Percentiles rank a stretch among this genome's conserved stretches.
Evolutionary conservation across 1,140 invertebrate genomes (phyloP).

Genomic region (Rhynchophorus ferrugineus): DNA sequence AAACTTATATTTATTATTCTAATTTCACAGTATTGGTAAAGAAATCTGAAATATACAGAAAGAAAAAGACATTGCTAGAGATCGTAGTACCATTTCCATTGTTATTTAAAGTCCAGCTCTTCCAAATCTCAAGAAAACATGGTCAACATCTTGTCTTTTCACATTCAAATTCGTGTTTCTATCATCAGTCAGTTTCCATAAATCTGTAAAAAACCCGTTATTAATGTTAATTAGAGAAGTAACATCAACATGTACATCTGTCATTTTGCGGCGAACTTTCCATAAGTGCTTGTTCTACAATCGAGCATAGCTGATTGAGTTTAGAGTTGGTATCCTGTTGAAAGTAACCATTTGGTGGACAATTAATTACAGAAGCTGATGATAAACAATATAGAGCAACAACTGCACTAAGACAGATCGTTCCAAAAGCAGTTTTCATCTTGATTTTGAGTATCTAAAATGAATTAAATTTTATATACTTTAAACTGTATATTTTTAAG

Average conservation of each 20-base stretch:
- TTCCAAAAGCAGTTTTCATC: conserved; percentile 9
- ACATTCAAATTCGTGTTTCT: conserved; percentile 32
- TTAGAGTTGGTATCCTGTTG: conserved; percentile 27
- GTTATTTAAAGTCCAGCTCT: conserved; percentile 45
- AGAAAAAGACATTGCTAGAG: too few relatives aligned
- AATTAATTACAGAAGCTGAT: conserved; percentile 31
- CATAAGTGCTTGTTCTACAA: conserved; percentile 27
- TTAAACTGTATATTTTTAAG: not conserved
- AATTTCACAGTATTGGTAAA: too few relatives aligned
- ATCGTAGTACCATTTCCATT: too few relatives aligned
- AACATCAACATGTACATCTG: conserved; percentile 1
- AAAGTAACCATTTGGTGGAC: conserved; percentile 26
- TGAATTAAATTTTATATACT: too few relatives aligned
- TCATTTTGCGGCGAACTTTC: conserved; percentile 23
- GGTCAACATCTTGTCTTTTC: conserved; percentile 73
- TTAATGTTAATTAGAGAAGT: not conserved
- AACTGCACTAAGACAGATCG: conserved; percentile 7
- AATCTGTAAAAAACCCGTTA: conserved; percentile 21
- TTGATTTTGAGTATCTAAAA: too few relatives aligned
- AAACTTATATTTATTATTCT: too few relatives aligned
- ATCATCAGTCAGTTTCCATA: conserved; percentile 23
- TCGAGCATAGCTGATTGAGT: conserved; percentile 32
- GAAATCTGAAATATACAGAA: too few relatives aligned
- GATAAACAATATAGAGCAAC: conserved; percentile 16
- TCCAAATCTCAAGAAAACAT: conserved; percentile 73